Evolutionary conservation across 2,113 vertebrate genomes (phyloP).

Genomic region (Zootoca vivipara): DNA sequence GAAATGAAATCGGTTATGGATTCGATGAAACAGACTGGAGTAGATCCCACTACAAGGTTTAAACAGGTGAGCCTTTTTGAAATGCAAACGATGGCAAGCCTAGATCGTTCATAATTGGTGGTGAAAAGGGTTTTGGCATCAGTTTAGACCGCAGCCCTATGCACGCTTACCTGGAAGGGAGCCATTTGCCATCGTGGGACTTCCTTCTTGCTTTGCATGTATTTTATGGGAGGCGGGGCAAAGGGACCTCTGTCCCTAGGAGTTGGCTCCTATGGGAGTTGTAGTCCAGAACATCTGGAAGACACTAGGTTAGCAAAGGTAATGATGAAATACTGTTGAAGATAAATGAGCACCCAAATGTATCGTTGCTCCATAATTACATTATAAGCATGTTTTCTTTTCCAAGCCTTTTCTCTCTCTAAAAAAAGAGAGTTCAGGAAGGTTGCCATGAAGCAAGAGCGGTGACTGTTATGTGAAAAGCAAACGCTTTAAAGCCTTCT

Average conservation of each 20-base stretch:
- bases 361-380: not conserved
- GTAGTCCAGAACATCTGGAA: too few species aligned
- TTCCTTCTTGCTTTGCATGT: not conserved
- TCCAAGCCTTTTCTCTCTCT: not conserved
- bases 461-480: not conserved
- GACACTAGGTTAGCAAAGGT: not conserved
- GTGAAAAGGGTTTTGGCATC: not conserved
- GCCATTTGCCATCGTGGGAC: not conserved
- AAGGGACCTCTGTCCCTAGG: too few species aligned
- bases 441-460: not conserved
- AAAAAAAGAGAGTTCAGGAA: not conserved
- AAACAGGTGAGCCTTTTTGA: constrained; percentile 89
- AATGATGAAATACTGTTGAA: not conserved
- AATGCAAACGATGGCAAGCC: not conserved
- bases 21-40: constrained; percentile 92
- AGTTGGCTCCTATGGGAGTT: too few species aligned
- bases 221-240: too few species aligned
- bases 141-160: not conserved
- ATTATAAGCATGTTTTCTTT: not conserved
- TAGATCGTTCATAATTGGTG: not conserved
- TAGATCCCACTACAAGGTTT: constrained; percentile 96
- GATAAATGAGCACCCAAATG: not conserved
- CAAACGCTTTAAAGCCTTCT: not conserved
- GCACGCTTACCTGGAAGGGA: not conserved
- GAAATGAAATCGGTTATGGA: constrained; percentile 96